Base-by-base conservation (phyloP, 2,797 vertebrate genomes). In the Limnodromus scolopaceus region DNA sequence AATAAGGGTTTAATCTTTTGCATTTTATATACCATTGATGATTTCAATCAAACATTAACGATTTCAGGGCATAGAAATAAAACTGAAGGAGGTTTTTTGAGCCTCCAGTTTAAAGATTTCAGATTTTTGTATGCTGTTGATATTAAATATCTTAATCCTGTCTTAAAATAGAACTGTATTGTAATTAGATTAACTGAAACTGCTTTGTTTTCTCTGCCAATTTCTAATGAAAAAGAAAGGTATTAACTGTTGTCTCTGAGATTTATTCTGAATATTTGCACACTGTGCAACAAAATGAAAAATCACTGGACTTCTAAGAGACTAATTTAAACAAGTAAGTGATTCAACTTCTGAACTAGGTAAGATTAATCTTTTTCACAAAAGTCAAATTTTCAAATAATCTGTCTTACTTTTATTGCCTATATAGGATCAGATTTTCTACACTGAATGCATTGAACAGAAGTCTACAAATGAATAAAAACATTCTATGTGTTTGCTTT, bases 151-250 rank as follows among this genome's bases (percentile, higher is more conserved):
- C 38, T 79, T 72, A 87, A 83, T 85, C 45, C 18, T 51, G 2
- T 76, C 20, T 92, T 88, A 72, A 92, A 87, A 85, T 51, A 79
- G 6, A 85, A 85, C 80, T 34, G 11, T 10, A 13, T 63, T 86
- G 12, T 75, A 76, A 84, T 88, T 71, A 71, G 36, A 64, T 63
- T 77, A 86, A n/a, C 12, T 8, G 17, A 43, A 11, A 27, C 34
- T 25, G 3, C 20, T 87, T 89, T 78, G 16, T 78, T 88, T 91
- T 84, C 53, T 91, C 28, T 86, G 57, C 13, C 43, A 81, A 43
- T 66, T 88, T 81, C 8, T 34, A 74, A 58, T 51, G 5, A 38
- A 55, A 83, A 66, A 76, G 48, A 75, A 78, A 55, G n/a, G 2
- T 53, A 81, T 81, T 87, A 89, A 48, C 25, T 51, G 11, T 27